Conservation (phyloP, 2,888 invertebrate genomes). For the Omphaloscelis lunosa region DNA sequence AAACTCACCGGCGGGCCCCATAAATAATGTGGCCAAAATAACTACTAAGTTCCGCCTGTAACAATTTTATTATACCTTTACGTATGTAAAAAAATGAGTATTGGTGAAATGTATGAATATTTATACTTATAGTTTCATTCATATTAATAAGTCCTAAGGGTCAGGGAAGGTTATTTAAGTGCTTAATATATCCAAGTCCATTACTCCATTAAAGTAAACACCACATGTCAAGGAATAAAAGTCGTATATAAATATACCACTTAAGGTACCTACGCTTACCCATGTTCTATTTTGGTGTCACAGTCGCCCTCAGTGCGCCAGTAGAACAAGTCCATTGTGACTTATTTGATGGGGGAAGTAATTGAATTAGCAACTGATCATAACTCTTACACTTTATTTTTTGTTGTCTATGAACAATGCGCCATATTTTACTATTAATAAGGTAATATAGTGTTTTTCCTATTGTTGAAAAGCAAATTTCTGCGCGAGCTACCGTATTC, state of each 20-base stretch:
- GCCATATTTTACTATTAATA: slow-evolving; percentile 34
- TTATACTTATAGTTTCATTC: slow-evolving; percentile 36
- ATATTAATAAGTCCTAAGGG: slow-evolving; percentile 40
- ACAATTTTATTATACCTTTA: slow-evolving; percentile 5
- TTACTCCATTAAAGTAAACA: slow-evolving; percentile 40
- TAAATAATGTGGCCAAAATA: slow-evolving; percentile 21
- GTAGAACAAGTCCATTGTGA: slow-evolving; percentile 47
- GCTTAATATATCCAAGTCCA: slow-evolving; percentile 37
- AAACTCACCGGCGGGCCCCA: slow-evolving; percentile 12
- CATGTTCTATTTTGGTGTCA: slow-evolving; percentile 52
- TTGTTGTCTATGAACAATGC: slow-evolving; percentile 32
- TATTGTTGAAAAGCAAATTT: slow-evolving; percentile 17
- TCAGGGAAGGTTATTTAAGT: slow-evolving; percentile 28
- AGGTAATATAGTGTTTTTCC: not conserved
- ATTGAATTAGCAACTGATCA: slow-evolving; percentile 48
- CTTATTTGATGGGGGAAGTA: slow-evolving; percentile 59
- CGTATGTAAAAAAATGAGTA: not conserved
- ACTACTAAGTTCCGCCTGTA: not conserved
- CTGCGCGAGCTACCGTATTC: slow-evolving; percentile 6
- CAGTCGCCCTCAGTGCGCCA: slow-evolving; percentile 31
- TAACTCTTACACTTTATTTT: slow-evolving; percentile 33
- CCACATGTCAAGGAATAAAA: slow-evolving; percentile 20
- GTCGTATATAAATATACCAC: slow-evolving; percentile 41
- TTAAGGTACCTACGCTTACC: slow-evolving; percentile 33
- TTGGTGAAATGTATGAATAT: slow-evolving; percentile 29